Evolutionary conservation across 37 sponge, comb jelly and placozoan species (phyloP).

Genomic region (Tethya wilhelma): DNA sequence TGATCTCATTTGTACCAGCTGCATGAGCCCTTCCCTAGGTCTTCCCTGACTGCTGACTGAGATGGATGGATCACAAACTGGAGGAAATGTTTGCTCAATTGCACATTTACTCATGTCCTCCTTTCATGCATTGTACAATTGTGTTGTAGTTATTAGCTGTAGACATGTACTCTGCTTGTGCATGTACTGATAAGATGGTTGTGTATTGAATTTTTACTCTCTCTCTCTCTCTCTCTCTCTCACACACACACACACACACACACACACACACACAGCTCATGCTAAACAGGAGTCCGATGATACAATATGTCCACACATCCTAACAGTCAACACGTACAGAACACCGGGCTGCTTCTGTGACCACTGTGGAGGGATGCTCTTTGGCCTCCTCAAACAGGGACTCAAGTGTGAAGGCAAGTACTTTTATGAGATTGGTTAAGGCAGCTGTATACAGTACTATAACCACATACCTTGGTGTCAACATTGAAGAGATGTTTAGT

Average conservation of each 20-base stretch:
- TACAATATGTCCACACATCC: slow-evolving; percentile 78
- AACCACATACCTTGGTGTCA: no score
- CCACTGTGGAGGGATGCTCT: slow-evolving; percentile 84
- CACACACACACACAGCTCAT: slow-evolving; percentile 19
- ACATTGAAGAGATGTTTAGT: no score
- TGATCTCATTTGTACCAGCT: no score
- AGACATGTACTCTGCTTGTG: background rate
- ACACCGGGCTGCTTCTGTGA: slow-evolving; percentile 87
- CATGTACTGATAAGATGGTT: background rate
- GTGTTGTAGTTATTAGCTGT: background rate
- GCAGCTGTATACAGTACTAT: no score
- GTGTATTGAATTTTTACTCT: no score
- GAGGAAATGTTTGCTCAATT: no score
- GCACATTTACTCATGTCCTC: no score
- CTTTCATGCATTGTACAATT: background rate
- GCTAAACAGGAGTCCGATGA: slow-evolving; percentile 66
- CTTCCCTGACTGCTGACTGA: no score
- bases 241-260: slow-evolving; percentile 52
- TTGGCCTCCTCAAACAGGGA: slow-evolving; percentile 88
- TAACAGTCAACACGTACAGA: slow-evolving; percentile 83
- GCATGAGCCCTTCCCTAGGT: no score
- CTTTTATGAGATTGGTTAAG: no score
- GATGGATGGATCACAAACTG: no score
- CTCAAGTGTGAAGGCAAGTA: slow-evolving; percentile 90
- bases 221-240: slow-evolving; percentile 49